phyloP scores from a whole-genome alignment of 2,113 vertebrate species.

The Pholis gunnellus region DNA sequence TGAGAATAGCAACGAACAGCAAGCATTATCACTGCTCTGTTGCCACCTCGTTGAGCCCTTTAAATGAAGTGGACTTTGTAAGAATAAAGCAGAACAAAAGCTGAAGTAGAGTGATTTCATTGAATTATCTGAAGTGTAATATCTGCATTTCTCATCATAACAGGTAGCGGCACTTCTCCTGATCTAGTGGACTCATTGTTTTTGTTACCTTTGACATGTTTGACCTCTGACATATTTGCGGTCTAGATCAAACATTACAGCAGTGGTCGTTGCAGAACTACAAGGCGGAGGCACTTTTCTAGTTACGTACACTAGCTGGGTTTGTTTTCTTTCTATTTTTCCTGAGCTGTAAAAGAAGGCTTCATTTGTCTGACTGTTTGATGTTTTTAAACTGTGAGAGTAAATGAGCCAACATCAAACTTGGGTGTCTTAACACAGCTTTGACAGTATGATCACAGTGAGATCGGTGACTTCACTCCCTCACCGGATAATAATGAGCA shows the following conservation, averaged over 20 bases:
- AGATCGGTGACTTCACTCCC: conserved; percentile 43
- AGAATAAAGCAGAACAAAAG: conserved; percentile 32
- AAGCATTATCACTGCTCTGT: conserved; percentile 3
- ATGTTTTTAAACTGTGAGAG: background rate
- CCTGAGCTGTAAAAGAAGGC: background rate
- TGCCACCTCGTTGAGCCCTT: conserved; percentile 46
- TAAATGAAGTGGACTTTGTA: conserved; percentile 24
- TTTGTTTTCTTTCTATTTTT: background rate
- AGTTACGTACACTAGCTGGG: background rate
- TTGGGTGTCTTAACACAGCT: conserved; percentile 21
- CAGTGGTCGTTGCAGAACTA: background rate
- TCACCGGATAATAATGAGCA: conserved; percentile 39
- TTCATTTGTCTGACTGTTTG: background rate
- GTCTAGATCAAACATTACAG: background rate
- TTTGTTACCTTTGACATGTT: background rate
- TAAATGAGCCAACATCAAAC: conserved; percentile 27
- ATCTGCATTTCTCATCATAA: background rate
- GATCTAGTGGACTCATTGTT: background rate
- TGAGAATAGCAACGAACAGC: conserved; percentile 18
- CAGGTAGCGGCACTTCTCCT: background rate
- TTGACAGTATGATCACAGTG: conserved; percentile 30
- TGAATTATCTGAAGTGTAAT: conserved; percentile 11
- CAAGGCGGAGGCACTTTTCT: background rate
- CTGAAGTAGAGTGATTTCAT: conserved; percentile 19
- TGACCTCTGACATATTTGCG: no score